These are phyloP conservation scores for Stenodema calcarata DNA, from an alignment of 2,888 invertebrate genomes.

Conservation along the genomic window DNA sequence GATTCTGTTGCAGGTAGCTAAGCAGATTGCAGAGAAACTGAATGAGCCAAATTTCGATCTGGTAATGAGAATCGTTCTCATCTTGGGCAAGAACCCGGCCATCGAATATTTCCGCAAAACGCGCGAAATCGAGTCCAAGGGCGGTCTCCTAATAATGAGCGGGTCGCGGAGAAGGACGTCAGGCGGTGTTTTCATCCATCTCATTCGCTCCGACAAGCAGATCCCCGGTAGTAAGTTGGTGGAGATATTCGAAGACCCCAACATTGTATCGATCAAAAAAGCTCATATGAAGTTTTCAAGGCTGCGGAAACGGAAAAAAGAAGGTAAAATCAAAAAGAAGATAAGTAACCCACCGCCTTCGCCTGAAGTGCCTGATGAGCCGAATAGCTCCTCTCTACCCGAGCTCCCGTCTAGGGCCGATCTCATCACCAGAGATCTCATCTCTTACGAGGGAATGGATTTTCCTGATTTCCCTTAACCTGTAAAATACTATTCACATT, in stretches of 20 bases:
- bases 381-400: background rate
- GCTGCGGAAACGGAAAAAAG: conserved; percentile 28
- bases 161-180: conserved; percentile 50
- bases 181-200: conserved; percentile 51
- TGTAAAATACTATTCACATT: background rate
- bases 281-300: background rate
- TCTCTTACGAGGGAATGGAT: conserved; percentile 39
- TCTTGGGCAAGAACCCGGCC: conserved; percentile 46
- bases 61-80: conserved; percentile 49
- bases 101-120: conserved; percentile 50
- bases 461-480: conserved; percentile 13
- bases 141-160: conserved; percentile 51
- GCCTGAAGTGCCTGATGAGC: conserved; percentile 39
- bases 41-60: conserved; percentile 47
- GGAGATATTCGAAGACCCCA: conserved; percentile 50
- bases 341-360: conserved; percentile 52
- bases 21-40: conserved; percentile 48
- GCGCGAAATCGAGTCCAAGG: conserved; percentile 50
- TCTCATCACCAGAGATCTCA: conserved; percentile 39
- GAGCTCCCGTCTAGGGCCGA: conserved; percentile 43
- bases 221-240: conserved; percentile 41
- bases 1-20: conserved; percentile 37
- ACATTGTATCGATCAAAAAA: background rate
- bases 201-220: conserved; percentile 43
- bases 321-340: conserved; percentile 27